Evolutionary conservation across 2,888 invertebrate genomes (phyloP), one percentile per base, ranked within the genome.

Genomic region (Drosophila peninsularis): DNA sequence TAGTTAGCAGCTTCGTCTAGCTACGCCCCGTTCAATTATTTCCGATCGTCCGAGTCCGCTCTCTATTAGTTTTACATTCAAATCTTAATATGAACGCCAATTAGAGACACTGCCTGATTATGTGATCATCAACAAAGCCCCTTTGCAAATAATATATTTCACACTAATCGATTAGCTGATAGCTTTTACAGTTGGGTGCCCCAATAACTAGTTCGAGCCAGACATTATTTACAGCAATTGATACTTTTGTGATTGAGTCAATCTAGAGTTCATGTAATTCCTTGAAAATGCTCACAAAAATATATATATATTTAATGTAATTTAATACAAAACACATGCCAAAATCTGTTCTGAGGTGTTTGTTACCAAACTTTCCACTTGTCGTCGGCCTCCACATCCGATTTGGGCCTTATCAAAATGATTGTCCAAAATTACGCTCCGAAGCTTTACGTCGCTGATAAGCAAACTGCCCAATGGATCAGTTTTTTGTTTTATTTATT

Each of bases 361-460:
- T 19, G 4, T 14, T 56, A 41, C 42, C 49, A 47, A 62, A 63
- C 45, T 44, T 53, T 62, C 62, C 39, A 57, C 45, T 61, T 57
- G 13, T 5, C 14, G 13, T n/a, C 27, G 27, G 24, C 45, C 45
- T 44, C 66, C 63, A 61, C 67, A 67, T 45, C 37, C 21, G 65
- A 71, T 30, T 74, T 61, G 54, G 57, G 53, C 62, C 45, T 52
- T 68, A 66, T 78, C 50, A 55, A 19, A 30, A 65, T 41, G 74
- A 54, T 61, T 62, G 76, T 67, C 64, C 63, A 19, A 53, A 61
- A 53, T 50, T 42, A 17, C 27, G n/a, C 39, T 32, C 39, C 50
- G 32, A 53, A 57, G 53, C 37, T 50, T 53, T 45, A 55, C 32
- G 21, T 30, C 6, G 42, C 58, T 72, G 85, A 81, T 81, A 79